phyloP scores from a whole-genome alignment of 1,140 invertebrate species.

The Hyles vespertilio region DNA sequence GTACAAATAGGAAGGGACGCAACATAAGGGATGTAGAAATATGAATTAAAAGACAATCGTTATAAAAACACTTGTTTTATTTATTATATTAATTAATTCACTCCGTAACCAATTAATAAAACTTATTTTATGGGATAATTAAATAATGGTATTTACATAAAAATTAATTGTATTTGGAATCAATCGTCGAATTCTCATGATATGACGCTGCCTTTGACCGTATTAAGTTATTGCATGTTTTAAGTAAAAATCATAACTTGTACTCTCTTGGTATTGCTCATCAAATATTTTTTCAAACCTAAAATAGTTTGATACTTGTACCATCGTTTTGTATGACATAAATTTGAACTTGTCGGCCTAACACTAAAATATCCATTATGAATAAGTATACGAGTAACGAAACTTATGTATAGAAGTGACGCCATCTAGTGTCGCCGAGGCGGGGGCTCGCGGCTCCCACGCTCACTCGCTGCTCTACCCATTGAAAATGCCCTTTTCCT shows the following conservation, averaged over 20 bases:
- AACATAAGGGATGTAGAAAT: background rate
- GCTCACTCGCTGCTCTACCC: too few species aligned
- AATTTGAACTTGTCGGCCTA: conserved; percentile 35
- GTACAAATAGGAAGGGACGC: too few species aligned
- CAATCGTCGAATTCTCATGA: conserved; percentile 37
- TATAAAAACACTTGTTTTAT: conserved; percentile 63
- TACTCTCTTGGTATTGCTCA: conserved; percentile 56
- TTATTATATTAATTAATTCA: conserved; percentile 61
- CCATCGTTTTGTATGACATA: conserved; percentile 33
- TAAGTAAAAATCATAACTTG: conserved; percentile 39
- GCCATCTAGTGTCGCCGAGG: too few species aligned
- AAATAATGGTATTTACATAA: conserved; percentile 56
- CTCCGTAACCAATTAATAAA: conserved; percentile 63
- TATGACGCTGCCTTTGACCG: conserved; percentile 36
- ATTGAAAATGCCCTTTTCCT: too few species aligned
- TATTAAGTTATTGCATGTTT: conserved; percentile 41
- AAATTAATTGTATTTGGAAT: conserved; percentile 40
- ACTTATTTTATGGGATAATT: conserved; percentile 52
- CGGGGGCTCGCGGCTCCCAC: too few species aligned
- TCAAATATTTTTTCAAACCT: conserved; percentile 25
- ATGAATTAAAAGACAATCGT: conserved; percentile 28
- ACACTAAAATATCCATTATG: conserved; percentile 24
- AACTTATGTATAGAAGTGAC: too few species aligned
- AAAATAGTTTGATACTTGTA: conserved; percentile 37
- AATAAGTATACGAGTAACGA: conserved; percentile 11